Base-by-base conservation (phyloP, 2,888 invertebrate species). In the Rotaria magnacalcarata region DNA sequence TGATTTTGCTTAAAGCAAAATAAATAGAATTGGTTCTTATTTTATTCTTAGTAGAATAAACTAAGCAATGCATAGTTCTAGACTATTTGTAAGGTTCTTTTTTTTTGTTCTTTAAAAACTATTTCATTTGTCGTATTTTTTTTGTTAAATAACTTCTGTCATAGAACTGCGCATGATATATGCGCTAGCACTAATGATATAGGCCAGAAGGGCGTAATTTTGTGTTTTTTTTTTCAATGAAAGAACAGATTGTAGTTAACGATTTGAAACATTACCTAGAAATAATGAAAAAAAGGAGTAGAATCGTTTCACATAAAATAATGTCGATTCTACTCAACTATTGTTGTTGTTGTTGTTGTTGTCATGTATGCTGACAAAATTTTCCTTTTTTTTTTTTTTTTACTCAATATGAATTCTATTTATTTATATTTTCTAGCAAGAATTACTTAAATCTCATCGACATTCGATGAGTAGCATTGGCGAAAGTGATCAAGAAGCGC, bases 361-460 rank as follows among this genome's bases (percentile, higher is more conserved):
- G 19, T 34, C 67, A 16, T 67, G 67, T 67, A 67, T 67, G 67
- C 34, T 34, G 34, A 10, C 47, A 3, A 24, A 47, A n/a, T 11
- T 41, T 80, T 47, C 24, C 43, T 80, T 80, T 24, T 5, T 24
- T n/a, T n/a, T 0, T 16, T 43, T 1, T 47, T 11, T 47, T 80
- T 80, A 7, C 34, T 24, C 24, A 3, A 11, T n/a, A 7, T 19
- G n/a, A 47, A 21, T 43, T 24, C 7, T 34, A 1, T n/a, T 27
- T 34, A 27, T 19, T 67, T 67, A 0, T 80, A 7, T 80, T 6
- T 80, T 80, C n/a, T 80, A 80, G 80, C 80, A 80, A 80, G 80
- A 80, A 80, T n/a, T 80, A n/a, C 47, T 80, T 47, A 80, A 80
- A 34, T 80, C 80, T 80, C 80, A 47, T 80, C 43, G 47, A 47